These are phyloP conservation scores for Girardinichthys multiradiatus DNA, from an alignment of 2,113 vertebrate genomes.

Conservation along the genomic window DNA sequence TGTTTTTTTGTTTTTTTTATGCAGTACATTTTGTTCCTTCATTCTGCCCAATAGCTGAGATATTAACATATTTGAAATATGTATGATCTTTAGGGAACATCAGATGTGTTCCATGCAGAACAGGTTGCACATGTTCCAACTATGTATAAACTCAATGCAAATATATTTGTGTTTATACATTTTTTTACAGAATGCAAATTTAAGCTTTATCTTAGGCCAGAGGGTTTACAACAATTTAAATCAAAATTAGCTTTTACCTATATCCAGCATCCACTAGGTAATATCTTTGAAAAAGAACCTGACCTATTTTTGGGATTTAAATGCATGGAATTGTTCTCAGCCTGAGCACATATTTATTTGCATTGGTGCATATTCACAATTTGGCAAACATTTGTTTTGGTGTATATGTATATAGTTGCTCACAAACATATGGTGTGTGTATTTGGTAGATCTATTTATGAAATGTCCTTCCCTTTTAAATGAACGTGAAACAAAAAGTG, in stretches of 20 bases:
- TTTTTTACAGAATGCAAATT: too few relatives aligned
- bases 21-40: conserved; percentile 64
- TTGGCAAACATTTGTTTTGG: background rate
- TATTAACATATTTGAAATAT: conserved; percentile 75
- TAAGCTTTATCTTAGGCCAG: conserved; percentile 13
- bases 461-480: background rate
- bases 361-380: background rate
- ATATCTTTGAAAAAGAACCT: too few relatives aligned
- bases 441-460: conserved; percentile 28
- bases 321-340: conserved; percentile 12
- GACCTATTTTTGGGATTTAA: background rate
- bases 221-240: conserved; percentile 20
- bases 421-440: conserved; percentile 15
- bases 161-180: too few relatives aligned
- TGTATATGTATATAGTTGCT: conserved; percentile 9
- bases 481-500: background rate
- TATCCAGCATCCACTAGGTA: background rate
- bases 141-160: background rate
- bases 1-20: conserved; percentile 53
- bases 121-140: conserved; percentile 24
- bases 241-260: conserved; percentile 9
- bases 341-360: background rate
- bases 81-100: conserved; percentile 65
- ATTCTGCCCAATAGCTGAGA: conserved; percentile 46
- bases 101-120: conserved; percentile 52